phyloP scores from a whole-genome alignment of 2,113 vertebrate genomes.

The Microcebus tavaratra region DNA sequence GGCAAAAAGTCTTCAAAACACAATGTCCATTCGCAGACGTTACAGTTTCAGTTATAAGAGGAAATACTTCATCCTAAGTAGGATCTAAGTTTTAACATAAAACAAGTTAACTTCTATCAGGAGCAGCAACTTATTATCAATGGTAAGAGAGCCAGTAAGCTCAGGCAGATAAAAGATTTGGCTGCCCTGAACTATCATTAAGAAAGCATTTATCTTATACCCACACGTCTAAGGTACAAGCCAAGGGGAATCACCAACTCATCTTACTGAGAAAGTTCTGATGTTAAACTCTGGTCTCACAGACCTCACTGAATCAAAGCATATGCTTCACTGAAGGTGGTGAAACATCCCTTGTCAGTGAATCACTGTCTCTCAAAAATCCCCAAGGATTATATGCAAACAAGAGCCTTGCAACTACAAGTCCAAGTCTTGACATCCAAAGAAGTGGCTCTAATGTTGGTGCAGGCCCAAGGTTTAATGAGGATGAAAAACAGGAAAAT shows the following conservation, averaged over 20 bases:
- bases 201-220: slow-evolving; percentile 11
- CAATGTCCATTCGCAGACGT: neutral
- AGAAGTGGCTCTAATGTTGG: neutral
- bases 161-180: neutral
- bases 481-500: neutral
- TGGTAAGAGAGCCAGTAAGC: neutral
- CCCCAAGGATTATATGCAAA: neutral
- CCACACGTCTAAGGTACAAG: neutral
- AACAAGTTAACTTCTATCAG: neutral
- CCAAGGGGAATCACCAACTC: neutral
- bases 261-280: neutral
- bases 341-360: neutral
- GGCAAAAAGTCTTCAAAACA: neutral
- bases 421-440: neutral
- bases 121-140: neutral
- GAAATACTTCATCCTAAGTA: neutral
- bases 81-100: neutral
- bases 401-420: neutral
- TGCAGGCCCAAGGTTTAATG: neutral
- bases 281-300: neutral
- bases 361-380: neutral
- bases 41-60: neutral
- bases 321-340: neutral
- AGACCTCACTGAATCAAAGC: neutral
- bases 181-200: neutral